Conservation (phyloP, 2,888 invertebrate genomes). For the Prenolepis imparis region DNA sequence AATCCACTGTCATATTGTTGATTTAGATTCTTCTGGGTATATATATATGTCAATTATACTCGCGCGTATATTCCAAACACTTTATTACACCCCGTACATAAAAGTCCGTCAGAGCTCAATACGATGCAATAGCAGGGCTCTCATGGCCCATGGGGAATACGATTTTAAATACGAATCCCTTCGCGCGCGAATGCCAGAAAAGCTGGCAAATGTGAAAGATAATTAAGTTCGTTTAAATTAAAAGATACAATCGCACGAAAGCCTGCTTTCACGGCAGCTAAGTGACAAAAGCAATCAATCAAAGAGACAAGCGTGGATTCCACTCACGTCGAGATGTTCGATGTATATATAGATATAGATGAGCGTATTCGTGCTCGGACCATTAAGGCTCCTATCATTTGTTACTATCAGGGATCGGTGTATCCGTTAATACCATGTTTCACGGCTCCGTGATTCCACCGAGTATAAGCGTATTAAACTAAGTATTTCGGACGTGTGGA, state of each 20-base stretch:
- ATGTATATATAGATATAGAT: conserved; percentile 58
- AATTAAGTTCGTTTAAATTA: conserved; percentile 79
- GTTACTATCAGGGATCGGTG: conserved; percentile 81
- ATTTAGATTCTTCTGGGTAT: not conserved
- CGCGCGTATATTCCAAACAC: conserved; percentile 24
- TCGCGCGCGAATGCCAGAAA: conserved; percentile 54
- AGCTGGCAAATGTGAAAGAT: conserved; percentile 71
- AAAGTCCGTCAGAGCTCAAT: conserved; percentile 61
- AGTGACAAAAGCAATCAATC: conserved; percentile 86
- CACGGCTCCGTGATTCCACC: conserved; percentile 81
- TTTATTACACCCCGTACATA: conserved; percentile 66
- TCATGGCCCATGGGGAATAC: conserved; percentile 74
- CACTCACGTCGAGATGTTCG: conserved; percentile 72
- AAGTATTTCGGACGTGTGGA: conserved; percentile 72
- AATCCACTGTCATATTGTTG: not conserved
- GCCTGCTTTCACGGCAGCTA: conserved; percentile 78
- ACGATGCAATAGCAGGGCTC: conserved; percentile 56
- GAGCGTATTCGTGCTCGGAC: conserved; percentile 71
- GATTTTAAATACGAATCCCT: conserved; percentile 75
- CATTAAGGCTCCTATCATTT: conserved; percentile 84
- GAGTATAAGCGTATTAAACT: conserved; percentile 83
- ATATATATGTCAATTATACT: not conserved
- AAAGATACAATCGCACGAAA: conserved; percentile 77
- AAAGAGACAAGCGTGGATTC: conserved; percentile 79
- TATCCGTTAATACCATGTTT: conserved; percentile 83